phyloP scores from a whole-genome alignment of 2,888 invertebrate species.

The Melinaea menophilus region DNA sequence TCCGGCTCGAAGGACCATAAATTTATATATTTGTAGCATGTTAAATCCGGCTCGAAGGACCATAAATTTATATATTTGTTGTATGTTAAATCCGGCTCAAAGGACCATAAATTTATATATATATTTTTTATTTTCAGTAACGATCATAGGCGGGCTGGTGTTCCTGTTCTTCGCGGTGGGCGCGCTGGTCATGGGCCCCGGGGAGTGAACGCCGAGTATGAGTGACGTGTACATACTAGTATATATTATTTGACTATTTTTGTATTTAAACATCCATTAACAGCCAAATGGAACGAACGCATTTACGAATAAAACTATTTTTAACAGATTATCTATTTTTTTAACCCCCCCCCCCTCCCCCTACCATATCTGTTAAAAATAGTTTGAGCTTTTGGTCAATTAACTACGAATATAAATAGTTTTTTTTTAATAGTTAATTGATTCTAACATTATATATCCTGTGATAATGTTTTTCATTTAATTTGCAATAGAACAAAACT shows the following conservation, averaged over 20 bases:
- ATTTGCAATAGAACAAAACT: too few relatives aligned
- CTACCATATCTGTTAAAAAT: slow-evolving; percentile 1
- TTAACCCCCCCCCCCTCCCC: neutral
- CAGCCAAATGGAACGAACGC: neutral
- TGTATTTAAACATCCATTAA: neutral
- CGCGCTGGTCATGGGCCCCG: slow-evolving; percentile 91
- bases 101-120: neutral
- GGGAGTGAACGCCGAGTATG: slow-evolving; percentile 54
- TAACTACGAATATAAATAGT: neutral
- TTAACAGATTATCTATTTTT: slow-evolving; percentile 3
- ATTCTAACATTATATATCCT: too few relatives aligned
- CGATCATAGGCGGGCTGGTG: slow-evolving; percentile 96
- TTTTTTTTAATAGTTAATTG: too few relatives aligned
- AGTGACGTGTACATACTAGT: slow-evolving; percentile 19
- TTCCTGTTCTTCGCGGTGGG: slow-evolving; percentile 96
- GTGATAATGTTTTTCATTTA: too few relatives aligned
- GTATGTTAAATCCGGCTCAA: too few relatives aligned
- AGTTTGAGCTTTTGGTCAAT: neutral
- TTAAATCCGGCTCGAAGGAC: too few relatives aligned
- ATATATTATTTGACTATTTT: neutral
- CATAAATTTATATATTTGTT: too few relatives aligned
- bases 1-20: too few relatives aligned
- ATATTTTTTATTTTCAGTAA: slow-evolving; percentile 84
- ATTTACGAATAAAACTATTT: slow-evolving; percentile 6
- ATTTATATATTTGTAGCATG: too few relatives aligned